A percentile compares a stretch with the other conserved stretches of the same genome.
phyloP scores from a whole-genome alignment of 2,113 vertebrate species.

The Osmerus mordax region DNA sequence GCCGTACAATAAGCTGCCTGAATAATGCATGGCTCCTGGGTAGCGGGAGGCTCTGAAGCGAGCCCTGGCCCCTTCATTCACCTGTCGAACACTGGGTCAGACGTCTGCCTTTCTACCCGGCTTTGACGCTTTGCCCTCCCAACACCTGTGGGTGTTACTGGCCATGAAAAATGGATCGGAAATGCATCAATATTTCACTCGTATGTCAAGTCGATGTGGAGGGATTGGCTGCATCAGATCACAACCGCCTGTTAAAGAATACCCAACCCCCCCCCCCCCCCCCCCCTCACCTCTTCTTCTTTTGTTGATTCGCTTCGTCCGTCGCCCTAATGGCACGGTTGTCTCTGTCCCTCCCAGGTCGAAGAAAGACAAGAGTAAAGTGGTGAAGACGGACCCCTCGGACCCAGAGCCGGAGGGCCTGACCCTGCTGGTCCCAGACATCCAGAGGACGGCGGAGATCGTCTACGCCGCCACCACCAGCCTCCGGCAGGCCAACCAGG shows the following conservation, averaged over 20 bases:
- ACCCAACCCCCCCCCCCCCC: too few species aligned
- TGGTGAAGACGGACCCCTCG: constrained; percentile 85
- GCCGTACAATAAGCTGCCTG: neutral
- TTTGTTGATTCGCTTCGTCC: neutral
- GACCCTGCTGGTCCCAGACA: constrained; percentile 94
- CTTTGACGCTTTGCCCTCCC: constrained; percentile 3
- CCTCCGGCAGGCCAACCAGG: constrained; percentile 90
- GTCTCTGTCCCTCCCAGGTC: constrained; percentile 72
- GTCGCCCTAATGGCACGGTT: neutral
- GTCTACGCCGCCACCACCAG: constrained; percentile 91
- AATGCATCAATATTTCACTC: neutral
- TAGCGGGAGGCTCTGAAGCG: neutral
- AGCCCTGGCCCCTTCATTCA: neutral
- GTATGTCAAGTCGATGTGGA: neutral
- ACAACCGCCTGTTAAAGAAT: too few species aligned
- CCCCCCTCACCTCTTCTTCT: neutral
- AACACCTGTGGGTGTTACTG: neutral
- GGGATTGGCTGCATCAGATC: neutral
- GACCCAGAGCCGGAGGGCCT: constrained; percentile 97
- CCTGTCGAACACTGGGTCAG: neutral
- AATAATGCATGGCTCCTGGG: constrained; percentile 10
- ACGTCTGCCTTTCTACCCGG: neutral
- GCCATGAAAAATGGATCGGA: constrained; percentile 6
- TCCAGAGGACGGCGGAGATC: constrained; percentile 95
- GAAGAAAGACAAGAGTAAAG: constrained; percentile 97